Evolutionary conservation across 2,888 invertebrate genomes (phyloP), one percentile per base, ranked within the genome.

Genomic region (Drosophila maculinotata): DNA sequence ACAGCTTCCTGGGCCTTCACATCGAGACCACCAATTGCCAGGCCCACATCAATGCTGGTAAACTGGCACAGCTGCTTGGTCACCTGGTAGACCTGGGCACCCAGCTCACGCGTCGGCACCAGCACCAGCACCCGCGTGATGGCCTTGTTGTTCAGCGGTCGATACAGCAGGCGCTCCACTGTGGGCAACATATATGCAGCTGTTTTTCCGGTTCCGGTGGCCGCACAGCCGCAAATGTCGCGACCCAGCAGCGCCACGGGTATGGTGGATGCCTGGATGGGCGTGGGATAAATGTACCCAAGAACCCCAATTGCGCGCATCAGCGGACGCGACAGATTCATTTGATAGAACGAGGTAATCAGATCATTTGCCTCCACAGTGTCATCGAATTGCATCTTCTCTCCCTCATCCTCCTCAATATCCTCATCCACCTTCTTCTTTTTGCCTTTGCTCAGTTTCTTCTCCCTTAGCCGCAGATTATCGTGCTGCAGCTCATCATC

Each of bases 161-260:
- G 95, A 91, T 97, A 99, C 9, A 99, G 91, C 65, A 99, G 93
- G 69, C 99, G 93, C 92, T 99, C 99, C 51, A 99, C 90, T 1
- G 98, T 98, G 0, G 99, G 99, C 78, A 99, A 92, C 97, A 99
- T 99, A 91, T 99, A 99, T 0, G 99, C 99, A 0, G 98, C 98
- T 0, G 99, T 99, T 93, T 99, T 99, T 52, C 99, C 99, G 6
- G 97, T 96, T 49, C 99, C 99, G 0, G 99, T 99, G 0, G 99
- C 98, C 25, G 99, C 99, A 93, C 99, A 99, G 8, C 98, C 99
- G 92, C 99, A 99, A 78, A 99, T 95, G 91, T 99, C 99, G 82
- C 96, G 94, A 12, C 99, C 98, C 77, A 97, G 92, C 58, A 99
- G 92, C 3, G 98, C 99, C 8, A 98, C 94, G 0, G 99, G 99